A percentile compares a stretch with the other conserved stretches of the same genome.
Conservation (phyloP, 2,888 invertebrate genomes). For the Eucera pruinosa region DNA sequence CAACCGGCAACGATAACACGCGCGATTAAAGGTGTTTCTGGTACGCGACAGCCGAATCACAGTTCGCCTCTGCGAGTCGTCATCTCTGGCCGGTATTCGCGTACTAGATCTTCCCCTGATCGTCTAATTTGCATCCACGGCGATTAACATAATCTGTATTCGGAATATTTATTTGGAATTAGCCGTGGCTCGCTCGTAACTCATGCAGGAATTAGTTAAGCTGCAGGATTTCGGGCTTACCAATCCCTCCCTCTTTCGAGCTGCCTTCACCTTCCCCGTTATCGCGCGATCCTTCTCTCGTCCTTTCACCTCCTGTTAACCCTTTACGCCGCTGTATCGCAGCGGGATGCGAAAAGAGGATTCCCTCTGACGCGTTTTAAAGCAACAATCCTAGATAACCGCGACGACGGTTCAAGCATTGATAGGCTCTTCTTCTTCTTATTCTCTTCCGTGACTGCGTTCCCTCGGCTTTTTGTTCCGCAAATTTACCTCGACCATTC, state of each 20-base stretch:
- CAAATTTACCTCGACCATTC: too few relatives aligned
- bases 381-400: slow-evolving; percentile 18
- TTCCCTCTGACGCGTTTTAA: not conserved
- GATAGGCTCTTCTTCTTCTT: not conserved
- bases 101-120: slow-evolving; percentile 65
- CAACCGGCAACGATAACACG: too few relatives aligned
- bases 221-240: slow-evolving; percentile 82
- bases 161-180: slow-evolving; percentile 84
- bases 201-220: slow-evolving; percentile 84
- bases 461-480: too few relatives aligned
- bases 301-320: slow-evolving; percentile 51
- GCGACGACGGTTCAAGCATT: not conserved
- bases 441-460: not conserved
- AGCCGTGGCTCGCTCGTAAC: slow-evolving; percentile 81
- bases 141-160: slow-evolving; percentile 84
- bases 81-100: too few relatives aligned
- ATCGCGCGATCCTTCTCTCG: slow-evolving; percentile 68
- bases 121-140: slow-evolving; percentile 82
- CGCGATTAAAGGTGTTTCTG: too few relatives aligned
- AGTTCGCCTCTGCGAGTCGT: too few relatives aligned
- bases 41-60: too few relatives aligned
- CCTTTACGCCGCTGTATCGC: slow-evolving; percentile 7
- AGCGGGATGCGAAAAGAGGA: not conserved
- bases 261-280: slow-evolving; percentile 66
- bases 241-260: slow-evolving; percentile 69